Percentiles rank a stretch among this genome's conserved stretches.
Evolutionary conservation across 2,113 vertebrate species (phyloP).

Genomic region (Mirza zaza): DNA sequence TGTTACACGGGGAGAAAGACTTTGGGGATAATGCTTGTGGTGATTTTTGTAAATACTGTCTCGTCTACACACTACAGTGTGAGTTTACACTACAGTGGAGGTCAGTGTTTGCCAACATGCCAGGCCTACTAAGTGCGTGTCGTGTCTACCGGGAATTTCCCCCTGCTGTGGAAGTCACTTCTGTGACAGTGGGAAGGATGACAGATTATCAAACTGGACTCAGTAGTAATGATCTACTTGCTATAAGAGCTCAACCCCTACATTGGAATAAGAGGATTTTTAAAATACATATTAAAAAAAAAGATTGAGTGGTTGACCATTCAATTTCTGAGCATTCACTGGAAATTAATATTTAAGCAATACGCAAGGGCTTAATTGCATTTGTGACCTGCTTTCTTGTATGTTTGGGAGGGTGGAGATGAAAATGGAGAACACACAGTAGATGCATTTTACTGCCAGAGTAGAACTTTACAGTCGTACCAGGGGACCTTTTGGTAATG

Average conservation of each 20-base stretch:
- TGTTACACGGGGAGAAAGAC: neutral
- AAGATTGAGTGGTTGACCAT: neutral
- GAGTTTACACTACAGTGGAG: neutral
- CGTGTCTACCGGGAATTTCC: neutral
- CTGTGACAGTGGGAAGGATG: neutral
- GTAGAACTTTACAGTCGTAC: slow-evolving; percentile 81
- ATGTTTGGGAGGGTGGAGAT: slow-evolving; percentile 54
- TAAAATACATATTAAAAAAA: neutral
- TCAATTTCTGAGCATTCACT: neutral
- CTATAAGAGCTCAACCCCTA: neutral
- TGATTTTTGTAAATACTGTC: neutral
- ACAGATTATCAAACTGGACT: neutral
- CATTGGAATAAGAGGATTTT: neutral
- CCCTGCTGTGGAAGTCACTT: neutral
- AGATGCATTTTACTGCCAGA: slow-evolving; percentile 83
- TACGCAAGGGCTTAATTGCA: slow-evolving; percentile 60
- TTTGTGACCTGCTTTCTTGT: slow-evolving; percentile 67
- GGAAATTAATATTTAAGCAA: slow-evolving; percentile 51
- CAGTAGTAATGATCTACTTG: neutral
- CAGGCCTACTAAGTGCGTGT: neutral
- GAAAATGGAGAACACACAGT: slow-evolving; percentile 74
- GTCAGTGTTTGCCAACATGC: neutral
- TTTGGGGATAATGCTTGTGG: neutral
- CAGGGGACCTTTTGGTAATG: slow-evolving; percentile 86
- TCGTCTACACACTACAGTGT: neutral